Conservation (phyloP, 2,888 invertebrate species). For the Zootermopsis nevadensis region DNA sequence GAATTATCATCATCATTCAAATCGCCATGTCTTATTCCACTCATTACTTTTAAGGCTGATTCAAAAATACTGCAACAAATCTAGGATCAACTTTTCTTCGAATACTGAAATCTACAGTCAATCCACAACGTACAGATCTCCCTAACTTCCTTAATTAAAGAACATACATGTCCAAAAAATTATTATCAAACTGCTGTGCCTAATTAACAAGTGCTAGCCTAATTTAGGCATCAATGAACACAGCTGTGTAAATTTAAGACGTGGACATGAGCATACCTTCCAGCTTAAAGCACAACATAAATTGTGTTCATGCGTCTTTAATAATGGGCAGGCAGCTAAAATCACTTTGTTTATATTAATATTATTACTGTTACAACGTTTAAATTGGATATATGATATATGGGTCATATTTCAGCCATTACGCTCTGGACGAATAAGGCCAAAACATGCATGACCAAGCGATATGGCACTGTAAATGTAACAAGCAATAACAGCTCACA, state of each 20-base stretch:
- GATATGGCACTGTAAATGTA: not conserved
- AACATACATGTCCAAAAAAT: not conserved
- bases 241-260: slow-evolving; percentile 13
- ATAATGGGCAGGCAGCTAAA: not conserved
- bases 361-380: not conserved
- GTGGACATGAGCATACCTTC: not conserved
- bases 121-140: not conserved
- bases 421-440: slow-evolving; percentile 50
- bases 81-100: not conserved
- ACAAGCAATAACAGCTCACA: slow-evolving; percentile 13
- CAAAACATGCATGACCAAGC: slow-evolving; percentile 43
- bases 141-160: not conserved
- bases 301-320: not conserved
- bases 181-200: not conserved
- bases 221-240: slow-evolving; percentile 27
- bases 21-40: not conserved
- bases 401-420: slow-evolving; percentile 67
- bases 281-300: not conserved
- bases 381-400: slow-evolving; percentile 59
- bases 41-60: not conserved
- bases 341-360: not conserved
- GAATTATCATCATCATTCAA: not conserved
- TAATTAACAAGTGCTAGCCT: not conserved
- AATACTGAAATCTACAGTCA: not conserved
- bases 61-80: not conserved